These are phyloP conservation scores for Oncopodura yosiiana DNA, from an alignment of 1,140 invertebrate species.

Conservation along the genomic window DNA sequence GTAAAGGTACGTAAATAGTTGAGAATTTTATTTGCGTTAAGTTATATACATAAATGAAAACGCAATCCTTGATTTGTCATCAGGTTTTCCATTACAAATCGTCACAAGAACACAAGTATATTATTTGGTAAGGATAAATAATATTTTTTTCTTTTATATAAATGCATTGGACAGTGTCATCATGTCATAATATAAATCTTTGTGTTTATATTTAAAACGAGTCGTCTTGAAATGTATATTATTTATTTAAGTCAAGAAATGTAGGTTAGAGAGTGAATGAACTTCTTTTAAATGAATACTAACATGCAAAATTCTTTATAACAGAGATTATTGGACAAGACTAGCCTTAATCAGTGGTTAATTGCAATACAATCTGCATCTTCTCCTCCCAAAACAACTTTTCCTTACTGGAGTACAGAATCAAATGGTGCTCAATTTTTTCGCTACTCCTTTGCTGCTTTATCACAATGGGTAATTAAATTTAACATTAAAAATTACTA, in stretches of 20 bases:
- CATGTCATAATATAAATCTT: too few relatives aligned
- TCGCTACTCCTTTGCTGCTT: conserved; percentile 23
- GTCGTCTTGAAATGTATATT: too few relatives aligned
- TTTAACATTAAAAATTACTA: neutral
- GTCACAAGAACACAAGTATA: conserved; percentile 44
- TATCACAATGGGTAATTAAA: conserved; percentile 33
- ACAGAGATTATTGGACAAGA: conserved; percentile 27
- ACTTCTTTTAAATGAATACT: neutral
- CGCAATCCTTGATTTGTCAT: too few relatives aligned
- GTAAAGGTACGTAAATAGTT: too few relatives aligned
- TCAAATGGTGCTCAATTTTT: conserved; percentile 30
- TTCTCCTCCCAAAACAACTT: conserved; percentile 21
- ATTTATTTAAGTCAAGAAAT: too few relatives aligned
- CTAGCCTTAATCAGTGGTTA: conserved; percentile 25
- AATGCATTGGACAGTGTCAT: too few relatives aligned
- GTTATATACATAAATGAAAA: too few relatives aligned
- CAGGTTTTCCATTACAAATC: conserved; percentile 37
- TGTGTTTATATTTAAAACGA: too few relatives aligned
- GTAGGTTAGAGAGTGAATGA: too few relatives aligned
- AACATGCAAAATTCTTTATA: neutral
- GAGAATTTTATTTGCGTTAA: too few relatives aligned
- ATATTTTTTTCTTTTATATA: too few relatives aligned
- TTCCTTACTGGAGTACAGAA: conserved; percentile 10
- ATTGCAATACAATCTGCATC: conserved; percentile 31
- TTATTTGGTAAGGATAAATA: conserved; percentile 41